A percentile compares a stretch with the other conserved stretches of the same genome.
These are phyloP conservation scores for Xerus inauris DNA, from an alignment of 2,113 vertebrate genomes.

Conservation along the genomic window DNA sequence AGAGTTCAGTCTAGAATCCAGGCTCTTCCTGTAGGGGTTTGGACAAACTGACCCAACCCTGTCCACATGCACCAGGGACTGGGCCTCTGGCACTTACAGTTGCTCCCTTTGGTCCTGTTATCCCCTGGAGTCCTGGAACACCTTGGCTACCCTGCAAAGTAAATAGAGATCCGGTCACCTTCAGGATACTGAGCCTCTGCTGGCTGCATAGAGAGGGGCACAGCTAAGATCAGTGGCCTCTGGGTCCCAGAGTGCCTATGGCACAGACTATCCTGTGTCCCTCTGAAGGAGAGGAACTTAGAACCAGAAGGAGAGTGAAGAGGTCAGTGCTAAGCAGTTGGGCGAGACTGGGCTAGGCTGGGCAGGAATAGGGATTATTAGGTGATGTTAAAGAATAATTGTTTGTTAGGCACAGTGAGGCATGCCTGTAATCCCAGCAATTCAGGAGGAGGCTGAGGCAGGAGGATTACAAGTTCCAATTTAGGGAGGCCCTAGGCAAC, in stretches of 20 bases:
- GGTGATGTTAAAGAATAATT: neutral
- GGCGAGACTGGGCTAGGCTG: neutral
- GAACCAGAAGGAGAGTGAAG: neutral
- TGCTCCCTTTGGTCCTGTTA: slow-evolving; percentile 93
- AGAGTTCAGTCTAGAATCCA: neutral
- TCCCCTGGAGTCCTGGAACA: slow-evolving; percentile 92
- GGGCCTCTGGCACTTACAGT: slow-evolving; percentile 88
- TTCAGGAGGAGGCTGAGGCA: too few species aligned
- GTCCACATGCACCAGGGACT: neutral
- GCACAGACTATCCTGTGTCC: neutral
- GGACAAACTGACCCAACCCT: neutral
- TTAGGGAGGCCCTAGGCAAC: too few species aligned
- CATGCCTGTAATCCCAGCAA: too few species aligned
- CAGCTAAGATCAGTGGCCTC: neutral
- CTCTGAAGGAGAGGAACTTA: neutral
- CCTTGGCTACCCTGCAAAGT: slow-evolving; percentile 91
- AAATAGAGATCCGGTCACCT: neutral
- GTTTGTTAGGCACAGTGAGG: neutral
- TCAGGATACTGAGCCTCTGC: neutral
- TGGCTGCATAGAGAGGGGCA: neutral
- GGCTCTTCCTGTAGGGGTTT: neutral
- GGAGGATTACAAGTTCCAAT: too few species aligned
- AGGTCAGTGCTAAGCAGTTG: neutral
- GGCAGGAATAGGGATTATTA: neutral
- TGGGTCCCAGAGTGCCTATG: neutral